A percentile compares a stretch with the other conserved stretches of the same genome.
Conservation (phyloP, 1,140 invertebrate genomes). For the Acyrthosiphon pisum region DNA sequence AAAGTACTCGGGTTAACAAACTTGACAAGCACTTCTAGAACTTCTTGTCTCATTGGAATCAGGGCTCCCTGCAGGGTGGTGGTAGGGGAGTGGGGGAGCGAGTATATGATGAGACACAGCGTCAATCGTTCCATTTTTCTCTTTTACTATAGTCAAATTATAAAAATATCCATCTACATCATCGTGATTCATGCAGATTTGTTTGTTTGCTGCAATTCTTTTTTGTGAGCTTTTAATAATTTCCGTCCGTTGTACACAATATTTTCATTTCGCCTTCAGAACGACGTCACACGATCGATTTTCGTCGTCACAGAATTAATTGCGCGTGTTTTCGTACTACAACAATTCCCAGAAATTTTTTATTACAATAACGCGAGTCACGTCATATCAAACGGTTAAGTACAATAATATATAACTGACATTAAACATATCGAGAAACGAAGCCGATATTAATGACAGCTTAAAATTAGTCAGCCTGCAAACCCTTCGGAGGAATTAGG, state of each 20-base stretch:
- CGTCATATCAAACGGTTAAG: not conserved
- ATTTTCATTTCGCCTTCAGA: not conserved
- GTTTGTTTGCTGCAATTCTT: not conserved
- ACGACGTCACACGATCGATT: not conserved
- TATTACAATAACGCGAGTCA: not conserved
- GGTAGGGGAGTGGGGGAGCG: not conserved
- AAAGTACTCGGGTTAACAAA: conserved; percentile 1
- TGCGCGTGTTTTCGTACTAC: not conserved
- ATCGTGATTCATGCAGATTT: not conserved
- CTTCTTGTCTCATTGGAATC: not conserved
- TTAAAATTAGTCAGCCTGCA: not conserved
- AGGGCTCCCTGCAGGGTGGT: not conserved
- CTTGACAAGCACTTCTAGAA: conserved; percentile 8
- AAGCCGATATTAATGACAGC: not conserved
- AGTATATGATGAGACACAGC: not conserved
- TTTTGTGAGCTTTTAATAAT: not conserved
- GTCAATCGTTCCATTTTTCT: not conserved
- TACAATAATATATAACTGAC: conserved; percentile 8
- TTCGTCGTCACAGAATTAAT: not conserved
- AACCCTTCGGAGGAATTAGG: conserved; percentile 16
- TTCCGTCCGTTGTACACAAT: not conserved
- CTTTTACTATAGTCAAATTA: not conserved
- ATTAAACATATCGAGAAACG: not conserved
- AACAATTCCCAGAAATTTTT: not conserved
- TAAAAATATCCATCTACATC: not conserved